Evolutionary conservation across 2,113 vertebrate genomes (phyloP).

Genomic region (Sinocyclocheilus grahami): DNA sequence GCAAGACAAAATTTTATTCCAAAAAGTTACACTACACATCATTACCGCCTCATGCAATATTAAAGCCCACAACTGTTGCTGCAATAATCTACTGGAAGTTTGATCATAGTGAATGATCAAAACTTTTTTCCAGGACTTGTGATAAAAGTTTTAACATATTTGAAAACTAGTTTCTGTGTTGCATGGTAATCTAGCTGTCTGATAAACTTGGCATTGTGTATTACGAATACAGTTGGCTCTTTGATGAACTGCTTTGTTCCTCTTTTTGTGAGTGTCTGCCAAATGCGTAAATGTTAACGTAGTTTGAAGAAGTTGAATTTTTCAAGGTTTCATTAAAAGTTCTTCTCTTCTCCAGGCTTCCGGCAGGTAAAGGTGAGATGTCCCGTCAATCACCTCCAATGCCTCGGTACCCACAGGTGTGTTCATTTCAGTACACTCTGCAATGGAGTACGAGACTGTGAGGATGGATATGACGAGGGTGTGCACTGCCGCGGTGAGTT

Average conservation of each 20-base stretch:
- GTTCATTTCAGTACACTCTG: slow-evolving; percentile 83
- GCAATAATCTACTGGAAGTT: too few relatives aligned
- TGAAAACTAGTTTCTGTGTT: too few relatives aligned
- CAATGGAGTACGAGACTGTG: slow-evolving; percentile 79
- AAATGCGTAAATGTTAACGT: not conserved
- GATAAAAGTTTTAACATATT: too few relatives aligned
- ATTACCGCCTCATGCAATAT: not conserved
- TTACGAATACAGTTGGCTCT: too few relatives aligned
- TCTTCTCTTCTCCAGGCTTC: slow-evolving; percentile 70
- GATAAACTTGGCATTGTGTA: too few relatives aligned
- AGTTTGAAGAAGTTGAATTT: not conserved
- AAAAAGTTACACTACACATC: not conserved
- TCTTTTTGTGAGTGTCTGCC: too few relatives aligned
- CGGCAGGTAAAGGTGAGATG: slow-evolving; percentile 76
- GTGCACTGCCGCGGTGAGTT: slow-evolving; percentile 83
- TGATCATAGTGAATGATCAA: too few relatives aligned
- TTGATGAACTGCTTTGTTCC: too few relatives aligned
- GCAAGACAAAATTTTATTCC: not conserved
- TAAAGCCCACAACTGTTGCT: not conserved
- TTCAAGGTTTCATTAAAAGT: not conserved
- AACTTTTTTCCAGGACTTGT: too few relatives aligned
- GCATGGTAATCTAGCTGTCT: too few relatives aligned
- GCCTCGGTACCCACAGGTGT: slow-evolving; percentile 76
- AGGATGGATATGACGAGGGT: slow-evolving; percentile 83
- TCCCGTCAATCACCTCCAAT: slow-evolving; percentile 77